Percentiles rank a stretch among this genome's conserved stretches.
phyloP scores from a whole-genome alignment of 2,113 vertebrate genomes.

The Leucosticte australis region DNA sequence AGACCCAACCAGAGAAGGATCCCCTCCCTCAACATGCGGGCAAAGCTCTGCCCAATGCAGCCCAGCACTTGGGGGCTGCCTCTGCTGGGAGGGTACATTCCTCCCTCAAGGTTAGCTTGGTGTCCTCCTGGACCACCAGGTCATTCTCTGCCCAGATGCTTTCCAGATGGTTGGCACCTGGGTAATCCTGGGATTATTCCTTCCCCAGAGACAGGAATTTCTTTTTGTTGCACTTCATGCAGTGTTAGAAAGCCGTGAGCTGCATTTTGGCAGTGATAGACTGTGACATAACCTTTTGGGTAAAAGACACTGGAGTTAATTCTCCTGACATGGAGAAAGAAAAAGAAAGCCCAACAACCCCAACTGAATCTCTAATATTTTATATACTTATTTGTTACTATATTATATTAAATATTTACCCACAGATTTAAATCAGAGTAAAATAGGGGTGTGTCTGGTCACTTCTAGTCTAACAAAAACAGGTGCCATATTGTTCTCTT shows the following conservation, averaged over 20 bases:
- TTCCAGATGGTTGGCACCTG: background rate
- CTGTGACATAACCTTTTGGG: background rate
- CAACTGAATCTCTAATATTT: background rate
- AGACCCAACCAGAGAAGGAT: background rate
- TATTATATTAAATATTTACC: background rate
- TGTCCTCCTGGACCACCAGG: background rate
- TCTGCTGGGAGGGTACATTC: background rate
- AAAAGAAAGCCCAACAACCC: background rate
- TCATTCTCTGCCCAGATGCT: background rate
- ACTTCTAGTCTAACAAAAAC: background rate
- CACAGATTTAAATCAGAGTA: background rate
- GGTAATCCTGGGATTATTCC: background rate
- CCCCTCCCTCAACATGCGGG: background rate
- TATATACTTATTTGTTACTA: background rate
- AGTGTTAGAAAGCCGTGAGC: background rate
- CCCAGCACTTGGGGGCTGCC: fast-evolving
- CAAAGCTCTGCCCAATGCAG: background rate
- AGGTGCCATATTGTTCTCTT: fast-evolving
- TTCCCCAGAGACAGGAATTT: background rate
- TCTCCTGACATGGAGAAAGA: background rate
- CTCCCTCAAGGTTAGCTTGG: background rate
- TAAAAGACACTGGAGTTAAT: background rate
- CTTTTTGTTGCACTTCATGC: background rate
- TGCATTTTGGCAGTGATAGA: background rate
- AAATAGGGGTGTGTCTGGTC: background rate